A percentile compares a stretch with the other conserved stretches of the same genome.
Conservation (phyloP, 2,888 invertebrate genomes). For the Polymixis flavicincta region DNA sequence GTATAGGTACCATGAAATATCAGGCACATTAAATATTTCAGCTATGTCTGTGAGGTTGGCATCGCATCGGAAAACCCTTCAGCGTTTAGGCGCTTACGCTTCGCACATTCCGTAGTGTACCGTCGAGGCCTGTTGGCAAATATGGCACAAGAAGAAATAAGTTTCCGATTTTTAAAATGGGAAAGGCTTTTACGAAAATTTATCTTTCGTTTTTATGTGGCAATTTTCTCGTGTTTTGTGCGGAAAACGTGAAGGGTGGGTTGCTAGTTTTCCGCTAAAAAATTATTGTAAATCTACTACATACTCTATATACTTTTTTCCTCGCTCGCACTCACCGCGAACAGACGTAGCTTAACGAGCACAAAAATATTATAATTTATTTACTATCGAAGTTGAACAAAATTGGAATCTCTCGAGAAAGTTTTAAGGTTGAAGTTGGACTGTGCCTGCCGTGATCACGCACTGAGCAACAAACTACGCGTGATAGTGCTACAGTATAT, state of each 20-base stretch:
- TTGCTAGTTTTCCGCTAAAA: background rate
- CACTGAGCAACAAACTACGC: too few relatives aligned
- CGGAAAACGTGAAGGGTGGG: too few relatives aligned
- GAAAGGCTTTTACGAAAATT: background rate
- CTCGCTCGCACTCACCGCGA: too few relatives aligned
- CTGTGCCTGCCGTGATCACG: too few relatives aligned
- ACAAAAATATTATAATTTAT: too few relatives aligned
- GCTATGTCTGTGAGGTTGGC: background rate
- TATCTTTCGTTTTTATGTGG: background rate
- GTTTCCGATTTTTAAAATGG: background rate
- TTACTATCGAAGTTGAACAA: too few relatives aligned
- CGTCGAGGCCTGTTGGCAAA: background rate
- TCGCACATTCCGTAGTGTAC: background rate
- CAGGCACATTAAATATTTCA: slow-evolving; percentile 25
- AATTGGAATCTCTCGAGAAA: too few relatives aligned
- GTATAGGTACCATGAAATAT: slow-evolving; percentile 18
- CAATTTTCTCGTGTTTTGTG: background rate
- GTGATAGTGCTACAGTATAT: too few relatives aligned
- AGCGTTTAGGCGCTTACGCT: background rate
- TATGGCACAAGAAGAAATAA: background rate
- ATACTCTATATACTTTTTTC: too few relatives aligned
- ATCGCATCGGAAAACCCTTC: background rate
- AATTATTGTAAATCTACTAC: background rate
- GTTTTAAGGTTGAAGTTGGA: too few relatives aligned
- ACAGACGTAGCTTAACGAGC: too few relatives aligned